Conservation (phyloP, 2,888 invertebrate genomes). For the Exephanes ischioxanthus region DNA sequence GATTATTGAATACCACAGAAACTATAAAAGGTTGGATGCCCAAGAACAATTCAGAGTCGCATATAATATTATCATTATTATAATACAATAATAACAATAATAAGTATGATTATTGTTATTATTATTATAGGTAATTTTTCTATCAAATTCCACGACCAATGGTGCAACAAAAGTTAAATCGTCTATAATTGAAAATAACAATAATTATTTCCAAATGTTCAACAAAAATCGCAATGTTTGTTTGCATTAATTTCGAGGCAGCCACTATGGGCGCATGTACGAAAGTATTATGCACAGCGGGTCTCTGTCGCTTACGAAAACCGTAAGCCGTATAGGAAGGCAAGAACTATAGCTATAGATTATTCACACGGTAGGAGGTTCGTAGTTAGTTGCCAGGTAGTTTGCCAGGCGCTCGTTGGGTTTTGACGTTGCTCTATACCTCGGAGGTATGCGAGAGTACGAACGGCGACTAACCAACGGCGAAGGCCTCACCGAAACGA, state of each 20-base stretch:
- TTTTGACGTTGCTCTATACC: not conserved
- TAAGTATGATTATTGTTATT: no score
- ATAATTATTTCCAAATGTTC: not conserved
- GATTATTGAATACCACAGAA: no score
- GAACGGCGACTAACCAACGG: slow-evolving; percentile 16
- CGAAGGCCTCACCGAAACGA: slow-evolving; percentile 31
- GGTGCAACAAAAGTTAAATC: not conserved
- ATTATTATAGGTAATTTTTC: not conserved
- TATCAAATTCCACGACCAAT: not conserved
- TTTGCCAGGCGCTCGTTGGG: slow-evolving; percentile 17
- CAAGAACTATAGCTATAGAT: not conserved
- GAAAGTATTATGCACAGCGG: not conserved
- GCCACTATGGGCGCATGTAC: not conserved
- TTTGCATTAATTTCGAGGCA: not conserved
- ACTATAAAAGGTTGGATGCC: no score
- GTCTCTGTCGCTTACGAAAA: not conserved
- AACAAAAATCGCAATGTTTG: not conserved
- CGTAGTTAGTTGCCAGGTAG: slow-evolving; percentile 22
- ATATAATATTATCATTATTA: no score
- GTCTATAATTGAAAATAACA: not conserved
- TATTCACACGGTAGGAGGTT: slow-evolving; percentile 15
- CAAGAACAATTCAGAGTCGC: no score
- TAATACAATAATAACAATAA: no score
- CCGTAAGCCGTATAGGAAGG: not conserved
- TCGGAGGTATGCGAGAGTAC: slow-evolving; percentile 34